Evolutionary conservation across 2,113 vertebrate species (phyloP).

Genomic region (Microtus richardsoni): DNA sequence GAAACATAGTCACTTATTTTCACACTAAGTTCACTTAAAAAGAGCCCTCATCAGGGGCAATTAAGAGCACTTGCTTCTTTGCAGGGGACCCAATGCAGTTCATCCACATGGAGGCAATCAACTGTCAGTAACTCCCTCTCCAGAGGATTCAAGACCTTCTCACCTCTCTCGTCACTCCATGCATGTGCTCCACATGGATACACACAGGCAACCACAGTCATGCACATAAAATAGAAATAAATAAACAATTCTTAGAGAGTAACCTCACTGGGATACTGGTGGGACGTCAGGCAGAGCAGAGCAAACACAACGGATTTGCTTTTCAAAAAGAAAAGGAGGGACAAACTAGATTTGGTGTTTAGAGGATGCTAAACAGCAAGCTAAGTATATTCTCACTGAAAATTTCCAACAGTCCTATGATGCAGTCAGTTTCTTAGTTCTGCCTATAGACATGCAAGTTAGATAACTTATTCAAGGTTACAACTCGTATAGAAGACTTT

Average conservation of each 20-base stretch:
- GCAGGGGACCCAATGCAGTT: not conserved
- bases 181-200: not conserved
- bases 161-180: too few relatives aligned
- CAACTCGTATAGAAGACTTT: not conserved
- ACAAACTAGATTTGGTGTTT: not conserved
- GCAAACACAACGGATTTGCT: not conserved
- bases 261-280: not conserved
- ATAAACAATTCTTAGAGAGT: not conserved
- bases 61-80: not conserved
- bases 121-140: not conserved
- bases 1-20: not conserved
- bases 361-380: not conserved
- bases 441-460: not conserved
- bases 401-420: not conserved
- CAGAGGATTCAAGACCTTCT: not conserved
- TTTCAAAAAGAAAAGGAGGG: conserved; percentile 14
- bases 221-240: not conserved
- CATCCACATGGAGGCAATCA: not conserved
- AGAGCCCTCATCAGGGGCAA: not conserved
- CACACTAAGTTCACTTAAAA: not conserved
- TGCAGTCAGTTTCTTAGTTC: not conserved
- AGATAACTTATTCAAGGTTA: not conserved
- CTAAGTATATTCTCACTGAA: not conserved
- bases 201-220: not conserved
- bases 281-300: not conserved